A percentile compares a stretch with the other conserved stretches of the same genome.
These are phyloP conservation scores for Hyperopisus bebe DNA, from an alignment of 2,113 vertebrate genomes.

Conservation along the genomic window DNA sequence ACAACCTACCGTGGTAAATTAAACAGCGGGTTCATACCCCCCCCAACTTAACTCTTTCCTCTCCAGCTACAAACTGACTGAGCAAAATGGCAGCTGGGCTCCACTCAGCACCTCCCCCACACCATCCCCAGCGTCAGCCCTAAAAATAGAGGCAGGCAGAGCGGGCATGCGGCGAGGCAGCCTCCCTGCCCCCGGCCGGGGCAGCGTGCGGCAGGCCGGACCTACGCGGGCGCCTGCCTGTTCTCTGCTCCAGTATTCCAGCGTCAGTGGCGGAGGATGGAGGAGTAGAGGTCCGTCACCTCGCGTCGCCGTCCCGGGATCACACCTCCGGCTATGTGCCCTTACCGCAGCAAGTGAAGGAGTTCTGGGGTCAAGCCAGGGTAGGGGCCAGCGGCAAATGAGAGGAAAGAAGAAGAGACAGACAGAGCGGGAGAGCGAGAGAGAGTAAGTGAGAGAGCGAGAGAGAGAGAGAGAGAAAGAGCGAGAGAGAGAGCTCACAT, in stretches of 20 bases:
- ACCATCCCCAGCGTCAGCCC: slow-evolving; percentile 20
- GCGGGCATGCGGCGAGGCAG: slow-evolving; percentile 20
- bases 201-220: background rate
- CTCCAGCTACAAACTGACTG: slow-evolving; percentile 12
- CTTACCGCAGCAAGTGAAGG: background rate
- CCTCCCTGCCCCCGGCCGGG: background rate
- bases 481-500: slow-evolving; percentile 22
- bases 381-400: background rate
- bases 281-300: background rate
- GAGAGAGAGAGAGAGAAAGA: slow-evolving; percentile 1
- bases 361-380: slow-evolving; percentile 4
- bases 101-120: slow-evolving; percentile 3
- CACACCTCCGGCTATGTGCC: slow-evolving; percentile 31
- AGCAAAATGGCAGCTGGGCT: slow-evolving; percentile 18
- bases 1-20: background rate
- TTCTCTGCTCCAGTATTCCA: background rate
- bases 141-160: slow-evolving; percentile 52
- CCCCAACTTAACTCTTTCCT: background rate
- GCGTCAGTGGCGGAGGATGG: background rate
- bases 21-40: background rate
- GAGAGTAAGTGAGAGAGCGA: background rate
- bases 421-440: background rate
- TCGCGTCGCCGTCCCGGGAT: background rate
- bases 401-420: slow-evolving; percentile 2
- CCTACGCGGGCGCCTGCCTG: background rate